Evolutionary conservation across 2,113 vertebrate genomes (phyloP).

Genomic region (Mixornis gularis): DNA sequence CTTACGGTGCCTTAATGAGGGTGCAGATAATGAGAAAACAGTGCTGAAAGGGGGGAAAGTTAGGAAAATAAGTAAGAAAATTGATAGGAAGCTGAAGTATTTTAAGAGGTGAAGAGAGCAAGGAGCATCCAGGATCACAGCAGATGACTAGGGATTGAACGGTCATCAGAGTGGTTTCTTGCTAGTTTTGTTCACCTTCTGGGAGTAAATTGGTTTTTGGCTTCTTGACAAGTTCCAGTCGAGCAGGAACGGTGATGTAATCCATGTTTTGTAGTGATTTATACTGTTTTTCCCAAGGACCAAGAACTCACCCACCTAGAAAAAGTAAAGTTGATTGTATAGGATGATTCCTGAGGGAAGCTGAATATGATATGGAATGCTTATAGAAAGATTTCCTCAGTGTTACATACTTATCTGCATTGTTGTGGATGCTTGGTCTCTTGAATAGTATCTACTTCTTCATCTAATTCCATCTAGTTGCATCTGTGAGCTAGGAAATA

Average conservation of each 20-base stretch:
- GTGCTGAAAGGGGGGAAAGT: not conserved
- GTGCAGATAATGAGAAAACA: not conserved
- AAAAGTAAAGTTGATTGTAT: not conserved
- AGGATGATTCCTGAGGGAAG: not conserved
- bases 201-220: not conserved
- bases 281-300: not conserved
- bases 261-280: not conserved
- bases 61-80: not conserved
- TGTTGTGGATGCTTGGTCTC: not conserved
- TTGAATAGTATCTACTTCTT: not conserved
- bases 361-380: not conserved
- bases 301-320: not conserved
- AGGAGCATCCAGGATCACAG: not conserved
- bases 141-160: not conserved
- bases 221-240: not conserved
- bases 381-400: not conserved
- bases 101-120: not conserved
- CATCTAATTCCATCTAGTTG: not conserved
- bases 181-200: slow-evolving; percentile 12
- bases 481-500: not conserved
- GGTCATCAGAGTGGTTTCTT: not conserved
- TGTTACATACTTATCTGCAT: not conserved
- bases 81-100: not conserved
- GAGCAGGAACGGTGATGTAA: not conserved
- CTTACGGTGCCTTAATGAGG: not conserved